Conservation (phyloP, 2,888 invertebrate species). For the Macaria notata region DNA sequence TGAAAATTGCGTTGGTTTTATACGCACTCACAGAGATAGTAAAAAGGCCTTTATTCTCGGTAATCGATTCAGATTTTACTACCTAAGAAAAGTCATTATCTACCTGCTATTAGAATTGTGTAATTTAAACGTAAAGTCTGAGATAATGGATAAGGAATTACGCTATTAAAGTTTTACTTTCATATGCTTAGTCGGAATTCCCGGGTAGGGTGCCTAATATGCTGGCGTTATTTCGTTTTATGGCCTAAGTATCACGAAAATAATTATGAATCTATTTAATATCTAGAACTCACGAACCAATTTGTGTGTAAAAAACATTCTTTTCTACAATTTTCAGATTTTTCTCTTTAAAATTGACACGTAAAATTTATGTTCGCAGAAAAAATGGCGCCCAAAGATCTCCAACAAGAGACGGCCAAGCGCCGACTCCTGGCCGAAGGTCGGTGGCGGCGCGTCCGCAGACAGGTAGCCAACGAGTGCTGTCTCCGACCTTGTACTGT, state of each 20-base stretch:
- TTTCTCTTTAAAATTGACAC: no score
- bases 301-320: no score
- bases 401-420: conserved; percentile 47
- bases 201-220: no score
- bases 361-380: conserved; percentile 39
- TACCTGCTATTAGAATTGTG: conserved; percentile 9
- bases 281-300: no score
- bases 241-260: no score
- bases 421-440: conserved; percentile 44
- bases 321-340: no score
- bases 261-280: no score
- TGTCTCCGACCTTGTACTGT: conserved; percentile 63
- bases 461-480: conserved; percentile 66
- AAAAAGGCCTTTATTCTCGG: conserved; percentile 8
- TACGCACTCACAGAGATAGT: conserved; percentile 4
- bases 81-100: conserved; percentile 11
- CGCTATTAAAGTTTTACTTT: not conserved
- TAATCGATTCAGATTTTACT: conserved; percentile 12
- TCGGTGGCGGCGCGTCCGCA: conserved; percentile 54
- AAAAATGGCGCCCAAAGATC: conserved; percentile 56
- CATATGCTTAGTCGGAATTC: no score
- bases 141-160: conserved; percentile 2
- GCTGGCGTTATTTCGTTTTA: no score
- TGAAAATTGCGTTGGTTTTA: conserved; percentile 5
- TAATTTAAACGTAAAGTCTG: conserved; percentile 6